These are phyloP conservation scores for Cheirogaleus major DNA, from an alignment of 2,797 vertebrate genomes.

Conservation along the genomic window DNA sequence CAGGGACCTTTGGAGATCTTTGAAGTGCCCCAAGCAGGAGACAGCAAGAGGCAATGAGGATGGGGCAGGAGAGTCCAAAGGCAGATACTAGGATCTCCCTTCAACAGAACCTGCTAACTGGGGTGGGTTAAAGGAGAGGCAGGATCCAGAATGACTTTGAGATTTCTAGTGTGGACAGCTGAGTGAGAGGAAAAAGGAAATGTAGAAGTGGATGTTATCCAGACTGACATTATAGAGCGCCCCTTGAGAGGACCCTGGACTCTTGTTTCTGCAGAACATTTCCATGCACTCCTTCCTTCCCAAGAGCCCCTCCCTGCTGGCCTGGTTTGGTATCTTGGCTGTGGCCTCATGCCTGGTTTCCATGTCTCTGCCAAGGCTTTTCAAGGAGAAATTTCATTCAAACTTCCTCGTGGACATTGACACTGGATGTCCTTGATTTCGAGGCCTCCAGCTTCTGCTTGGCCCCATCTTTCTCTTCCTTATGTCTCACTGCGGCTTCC, in stretches of 20 bases:
- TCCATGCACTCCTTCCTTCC: not conserved
- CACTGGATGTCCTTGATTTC: not conserved
- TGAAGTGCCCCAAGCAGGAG: not conserved
- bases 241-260: not conserved
- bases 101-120: not conserved
- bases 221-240: not conserved
- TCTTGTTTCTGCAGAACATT: not conserved
- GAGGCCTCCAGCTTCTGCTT: not conserved
- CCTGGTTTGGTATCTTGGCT: not conserved
- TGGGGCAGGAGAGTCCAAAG: not conserved
- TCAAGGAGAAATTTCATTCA: not conserved
- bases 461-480: not conserved
- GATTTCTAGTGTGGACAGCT: not conserved
- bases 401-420: not conserved
- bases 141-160: not conserved
- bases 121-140: not conserved
- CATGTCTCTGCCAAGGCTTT: not conserved
- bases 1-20: not conserved
- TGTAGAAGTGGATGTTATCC: not conserved
- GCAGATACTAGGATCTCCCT: rapidly evolving
- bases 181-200: not conserved
- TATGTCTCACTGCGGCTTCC: not conserved
- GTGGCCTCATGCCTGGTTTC: not conserved
- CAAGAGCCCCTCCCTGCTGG: not conserved
- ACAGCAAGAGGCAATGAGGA: not conserved